Conservation (phyloP, 2,888 invertebrate genomes). For the Antheraea assamensis region DNA sequence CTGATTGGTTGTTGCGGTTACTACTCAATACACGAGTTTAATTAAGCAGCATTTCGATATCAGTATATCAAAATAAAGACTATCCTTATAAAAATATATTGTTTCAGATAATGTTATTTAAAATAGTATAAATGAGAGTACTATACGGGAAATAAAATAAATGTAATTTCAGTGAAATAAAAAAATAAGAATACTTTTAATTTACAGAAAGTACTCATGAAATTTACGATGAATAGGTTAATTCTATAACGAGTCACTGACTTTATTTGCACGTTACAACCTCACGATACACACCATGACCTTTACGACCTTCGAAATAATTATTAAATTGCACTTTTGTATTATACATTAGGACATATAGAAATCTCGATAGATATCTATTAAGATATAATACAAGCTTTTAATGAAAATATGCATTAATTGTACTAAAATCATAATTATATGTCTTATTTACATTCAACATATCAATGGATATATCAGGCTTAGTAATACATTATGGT, state of each 20-base stretch:
- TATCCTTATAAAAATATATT: neutral
- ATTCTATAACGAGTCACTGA: no score
- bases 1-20: neutral
- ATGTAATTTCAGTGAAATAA: no score
- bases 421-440: no score
- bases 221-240: no score
- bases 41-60: neutral
- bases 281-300: no score
- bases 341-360: neutral
- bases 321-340: neutral
- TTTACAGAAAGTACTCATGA: no score
- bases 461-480: neutral
- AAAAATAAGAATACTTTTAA: no score
- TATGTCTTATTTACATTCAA: neutral
- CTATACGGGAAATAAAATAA: neutral
- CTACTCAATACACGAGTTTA: neutral
- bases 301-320: no score
- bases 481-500: neutral
- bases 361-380: neutral
- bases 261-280: no score
- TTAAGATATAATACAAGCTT: neutral
- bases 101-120: neutral
- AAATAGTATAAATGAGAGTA: neutral
- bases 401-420: no score
- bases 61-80: neutral